Percentiles rank a stretch among this genome's conserved stretches.
Evolutionary conservation across 2,888 invertebrate species (phyloP).

Genomic region (Eupithecia exiguata): DNA sequence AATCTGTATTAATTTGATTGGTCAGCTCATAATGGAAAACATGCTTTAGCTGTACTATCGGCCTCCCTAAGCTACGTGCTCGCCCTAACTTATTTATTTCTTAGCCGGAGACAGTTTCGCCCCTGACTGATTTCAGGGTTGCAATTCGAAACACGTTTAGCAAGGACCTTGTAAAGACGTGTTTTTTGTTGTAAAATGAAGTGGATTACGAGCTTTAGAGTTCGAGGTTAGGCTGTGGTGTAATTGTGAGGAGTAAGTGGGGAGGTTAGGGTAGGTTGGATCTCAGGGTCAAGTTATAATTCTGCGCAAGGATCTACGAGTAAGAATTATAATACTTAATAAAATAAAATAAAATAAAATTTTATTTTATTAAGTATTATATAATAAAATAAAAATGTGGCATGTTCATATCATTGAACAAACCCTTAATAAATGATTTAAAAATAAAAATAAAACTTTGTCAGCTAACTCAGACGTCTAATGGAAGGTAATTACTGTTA

Average conservation of each 20-base stretch:
- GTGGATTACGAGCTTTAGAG: conserved; percentile 27
- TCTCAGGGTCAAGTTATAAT: neutral
- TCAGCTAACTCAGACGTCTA: too few relatives aligned
- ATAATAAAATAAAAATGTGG: too few relatives aligned
- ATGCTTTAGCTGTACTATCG: conserved; percentile 34
- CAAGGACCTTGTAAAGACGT: conserved; percentile 19
- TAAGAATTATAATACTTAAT: too few relatives aligned
- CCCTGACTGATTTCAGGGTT: conserved; percentile 53
- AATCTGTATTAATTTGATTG: conserved; percentile 14
- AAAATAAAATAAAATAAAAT: too few relatives aligned
- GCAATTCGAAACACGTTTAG: conserved; percentile 57
- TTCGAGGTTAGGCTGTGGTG: conserved; percentile 1
- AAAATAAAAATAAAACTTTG: too few relatives aligned
- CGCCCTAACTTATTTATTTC: conserved; percentile 52
- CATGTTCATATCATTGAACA: too few relatives aligned
- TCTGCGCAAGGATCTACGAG: neutral
- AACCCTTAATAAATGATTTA: too few relatives aligned
- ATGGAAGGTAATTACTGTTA: too few relatives aligned
- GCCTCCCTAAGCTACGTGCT: conserved; percentile 43
- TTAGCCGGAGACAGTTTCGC: conserved; percentile 47
- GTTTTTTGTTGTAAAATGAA: conserved; percentile 34
- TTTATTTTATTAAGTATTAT: too few relatives aligned
- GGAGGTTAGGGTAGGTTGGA: neutral
- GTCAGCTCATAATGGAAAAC: conserved; percentile 28
- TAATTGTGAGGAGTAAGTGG: conserved; percentile 3